Evolutionary conservation across 2,888 invertebrate species (phyloP).

Genomic region (Diaperis boleti): DNA sequence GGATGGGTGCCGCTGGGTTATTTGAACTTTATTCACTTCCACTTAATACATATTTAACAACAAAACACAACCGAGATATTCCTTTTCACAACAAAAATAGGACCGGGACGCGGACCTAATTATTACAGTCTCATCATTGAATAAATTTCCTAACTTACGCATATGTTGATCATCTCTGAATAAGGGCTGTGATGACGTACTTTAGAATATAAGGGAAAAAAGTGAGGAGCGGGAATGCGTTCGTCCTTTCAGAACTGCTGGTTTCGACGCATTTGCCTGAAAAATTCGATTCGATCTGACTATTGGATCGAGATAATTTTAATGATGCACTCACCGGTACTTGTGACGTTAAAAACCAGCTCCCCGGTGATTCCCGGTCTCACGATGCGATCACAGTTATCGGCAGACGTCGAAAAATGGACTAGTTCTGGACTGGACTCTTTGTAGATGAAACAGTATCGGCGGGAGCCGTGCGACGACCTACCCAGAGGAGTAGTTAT

Average conservation of each 20-base stretch:
- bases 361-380: conserved; percentile 70
- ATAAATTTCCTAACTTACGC: conserved; percentile 51
- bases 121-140: conserved; percentile 57
- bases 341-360: conserved; percentile 78
- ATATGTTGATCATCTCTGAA: conserved; percentile 59
- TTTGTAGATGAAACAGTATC: conserved; percentile 83
- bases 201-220: conserved; percentile 47
- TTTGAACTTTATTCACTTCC: conserved; percentile 38
- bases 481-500: conserved; percentile 82
- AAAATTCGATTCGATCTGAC: conserved; percentile 51
- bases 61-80: conserved; percentile 57
- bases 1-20: conserved; percentile 21
- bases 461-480: conserved; percentile 74
- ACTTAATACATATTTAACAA: conserved; percentile 38
- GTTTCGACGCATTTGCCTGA: conserved; percentile 75
- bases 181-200: conserved; percentile 35
- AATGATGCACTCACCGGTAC: conserved; percentile 70
- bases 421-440: conserved; percentile 70
- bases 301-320: conserved; percentile 26
- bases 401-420: conserved; percentile 73
- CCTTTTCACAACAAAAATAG: conserved; percentile 50
- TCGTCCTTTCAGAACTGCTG: conserved; percentile 57
- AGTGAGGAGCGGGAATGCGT: conserved; percentile 32
- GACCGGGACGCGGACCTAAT: conserved; percentile 44
- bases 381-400: conserved; percentile 73